Conservation (phyloP, 2,797 vertebrate species). For the Nothura maculosa region DNA sequence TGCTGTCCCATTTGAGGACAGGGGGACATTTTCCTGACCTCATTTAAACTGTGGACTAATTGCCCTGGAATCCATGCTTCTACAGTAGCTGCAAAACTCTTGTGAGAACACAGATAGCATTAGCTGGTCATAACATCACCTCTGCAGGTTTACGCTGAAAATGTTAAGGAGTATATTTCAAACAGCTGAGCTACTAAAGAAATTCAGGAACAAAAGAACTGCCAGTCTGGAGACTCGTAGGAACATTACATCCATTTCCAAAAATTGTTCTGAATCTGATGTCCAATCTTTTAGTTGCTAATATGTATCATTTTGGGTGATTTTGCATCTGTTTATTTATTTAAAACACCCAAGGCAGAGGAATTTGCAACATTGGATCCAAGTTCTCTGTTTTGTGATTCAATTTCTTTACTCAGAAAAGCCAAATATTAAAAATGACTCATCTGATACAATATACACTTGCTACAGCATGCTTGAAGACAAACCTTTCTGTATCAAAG, state of each 20-base stretch:
- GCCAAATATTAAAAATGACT: constrained; percentile 5
- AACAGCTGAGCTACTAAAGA: not conserved
- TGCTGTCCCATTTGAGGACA: no score
- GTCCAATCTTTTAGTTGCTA: not conserved
- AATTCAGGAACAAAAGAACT: not conserved
- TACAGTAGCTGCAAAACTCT: not conserved
- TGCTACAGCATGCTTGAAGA: not conserved
- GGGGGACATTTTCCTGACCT: not conserved
- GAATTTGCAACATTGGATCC: not conserved
- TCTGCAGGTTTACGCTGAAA: not conserved
- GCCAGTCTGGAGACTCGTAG: not conserved
- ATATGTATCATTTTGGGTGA: not conserved
- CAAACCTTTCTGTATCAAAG: not conserved
- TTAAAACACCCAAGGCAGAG: not conserved
- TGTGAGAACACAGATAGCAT: not conserved
- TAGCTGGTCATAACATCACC: not conserved
- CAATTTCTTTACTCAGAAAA: constrained; percentile 15
- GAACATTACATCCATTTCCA: not conserved
- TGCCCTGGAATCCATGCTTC: not conserved
- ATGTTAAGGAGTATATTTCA: not conserved
- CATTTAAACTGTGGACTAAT: not conserved
- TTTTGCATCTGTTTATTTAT: not conserved
- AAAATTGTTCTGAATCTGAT: not conserved
- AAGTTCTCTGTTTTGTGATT: constrained; percentile 15
- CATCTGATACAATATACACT: not conserved